phyloP scores from a whole-genome alignment of 2,888 invertebrate genomes.

The Deilephila elpenor region DNA sequence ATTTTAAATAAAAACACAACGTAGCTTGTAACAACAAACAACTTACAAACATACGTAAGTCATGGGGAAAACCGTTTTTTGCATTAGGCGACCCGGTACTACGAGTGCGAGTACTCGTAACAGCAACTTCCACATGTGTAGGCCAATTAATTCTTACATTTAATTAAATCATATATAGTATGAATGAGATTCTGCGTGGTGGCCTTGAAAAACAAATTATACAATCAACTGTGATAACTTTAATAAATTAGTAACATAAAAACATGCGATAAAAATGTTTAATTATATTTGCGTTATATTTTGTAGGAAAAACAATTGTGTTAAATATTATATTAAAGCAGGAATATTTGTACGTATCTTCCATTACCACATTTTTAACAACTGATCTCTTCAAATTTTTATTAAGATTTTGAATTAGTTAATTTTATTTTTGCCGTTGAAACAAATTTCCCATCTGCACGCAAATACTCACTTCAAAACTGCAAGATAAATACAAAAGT shows the following conservation, averaged over 20 bases:
- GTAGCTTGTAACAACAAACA: not conserved
- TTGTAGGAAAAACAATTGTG: too few species aligned
- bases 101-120: too few species aligned
- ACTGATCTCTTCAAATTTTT: too few species aligned
- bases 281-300: not conserved
- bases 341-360: too few species aligned
- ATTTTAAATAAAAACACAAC: not conserved
- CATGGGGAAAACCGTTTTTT: conserved; percentile 22
- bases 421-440: too few species aligned
- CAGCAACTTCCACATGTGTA: not conserved
- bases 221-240: not conserved
- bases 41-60: conserved; percentile 2
- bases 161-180: not conserved
- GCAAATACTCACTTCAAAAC: too few species aligned
- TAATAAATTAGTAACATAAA: not conserved
- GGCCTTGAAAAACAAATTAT: not conserved
- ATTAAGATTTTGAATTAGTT: too few species aligned
- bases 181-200: not conserved
- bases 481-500: too few species aligned
- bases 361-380: too few species aligned
- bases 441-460: too few species aligned
- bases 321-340: too few species aligned
- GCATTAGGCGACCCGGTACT: not conserved
- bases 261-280: not conserved
- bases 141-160: not conserved